phyloP scores from a whole-genome alignment of 2,888 invertebrate species.

The Cyaniris semiargus region DNA sequence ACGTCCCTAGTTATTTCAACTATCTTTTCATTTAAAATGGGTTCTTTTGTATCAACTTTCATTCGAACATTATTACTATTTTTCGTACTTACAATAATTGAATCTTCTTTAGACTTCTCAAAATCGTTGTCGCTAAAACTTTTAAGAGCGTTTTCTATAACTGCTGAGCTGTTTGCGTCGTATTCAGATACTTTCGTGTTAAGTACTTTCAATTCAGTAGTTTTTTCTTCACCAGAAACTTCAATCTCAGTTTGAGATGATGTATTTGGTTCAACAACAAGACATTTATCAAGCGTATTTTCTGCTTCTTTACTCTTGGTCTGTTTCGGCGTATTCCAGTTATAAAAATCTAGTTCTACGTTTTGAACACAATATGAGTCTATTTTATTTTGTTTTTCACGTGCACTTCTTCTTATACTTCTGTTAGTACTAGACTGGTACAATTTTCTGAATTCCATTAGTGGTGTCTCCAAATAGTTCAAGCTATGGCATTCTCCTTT shows the following conservation, averaged over 20 bases:
- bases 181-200: background rate
- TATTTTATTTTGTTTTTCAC: background rate
- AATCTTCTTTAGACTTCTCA: background rate
- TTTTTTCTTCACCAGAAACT: background rate
- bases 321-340: background rate
- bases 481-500: constrained; percentile 19
- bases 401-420: constrained; percentile 17
- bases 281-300: constrained; percentile 35
- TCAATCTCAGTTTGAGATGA: background rate
- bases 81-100: background rate
- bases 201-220: background rate
- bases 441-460: constrained; percentile 64
- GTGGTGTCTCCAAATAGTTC: constrained; percentile 62
- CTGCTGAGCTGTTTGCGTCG: background rate
- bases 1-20: background rate
- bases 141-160: background rate
- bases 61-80: background rate
- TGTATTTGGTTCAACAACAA: background rate
- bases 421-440: constrained; percentile 51
- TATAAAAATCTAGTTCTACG: constrained; percentile 8
- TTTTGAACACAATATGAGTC: background rate
- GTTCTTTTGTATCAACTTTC: background rate
- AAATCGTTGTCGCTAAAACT: background rate
- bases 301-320: background rate
- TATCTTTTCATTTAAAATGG: background rate